phyloP scores from a whole-genome alignment of 2,113 vertebrate species.

The Tursiops truncatus region DNA sequence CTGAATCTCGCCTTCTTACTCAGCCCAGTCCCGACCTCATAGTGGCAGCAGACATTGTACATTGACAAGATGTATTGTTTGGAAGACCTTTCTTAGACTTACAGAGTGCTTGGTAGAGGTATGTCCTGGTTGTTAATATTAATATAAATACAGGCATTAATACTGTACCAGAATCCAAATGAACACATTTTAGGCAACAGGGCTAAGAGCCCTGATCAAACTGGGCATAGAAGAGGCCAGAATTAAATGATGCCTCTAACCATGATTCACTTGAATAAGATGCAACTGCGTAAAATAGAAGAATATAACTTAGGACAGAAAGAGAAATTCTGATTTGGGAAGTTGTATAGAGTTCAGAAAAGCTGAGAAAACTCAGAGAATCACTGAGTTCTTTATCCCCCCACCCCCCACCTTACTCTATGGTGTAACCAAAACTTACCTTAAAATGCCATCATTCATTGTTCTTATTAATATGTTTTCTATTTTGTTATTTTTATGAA shows the following conservation, averaged over 20 bases:
- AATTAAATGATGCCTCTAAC: neutral
- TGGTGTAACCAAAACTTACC: neutral
- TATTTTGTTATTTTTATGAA: conserved; percentile 54
- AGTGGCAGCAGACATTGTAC: neutral
- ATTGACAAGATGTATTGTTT: neutral
- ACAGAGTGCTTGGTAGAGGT: neutral
- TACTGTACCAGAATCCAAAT: neutral
- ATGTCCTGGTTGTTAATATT: neutral
- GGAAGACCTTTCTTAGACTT: neutral
- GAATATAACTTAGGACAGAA: neutral
- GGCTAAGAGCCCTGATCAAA: neutral
- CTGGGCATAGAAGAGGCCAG: neutral
- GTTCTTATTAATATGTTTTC: neutral
- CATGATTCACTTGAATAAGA: neutral
- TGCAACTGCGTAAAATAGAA: neutral
- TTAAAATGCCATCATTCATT: neutral
- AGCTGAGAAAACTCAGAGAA: neutral
- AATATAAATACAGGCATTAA: neutral
- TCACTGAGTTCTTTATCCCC: neutral
- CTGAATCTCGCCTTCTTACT: neutral
- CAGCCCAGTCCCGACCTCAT: neutral
- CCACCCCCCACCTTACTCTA: neutral
- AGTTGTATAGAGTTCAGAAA: neutral
- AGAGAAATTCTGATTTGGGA: neutral
- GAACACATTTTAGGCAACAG: neutral